Conservation (phyloP, 2,888 invertebrate genomes). For the Teleogryllus oceanicus region DNA sequence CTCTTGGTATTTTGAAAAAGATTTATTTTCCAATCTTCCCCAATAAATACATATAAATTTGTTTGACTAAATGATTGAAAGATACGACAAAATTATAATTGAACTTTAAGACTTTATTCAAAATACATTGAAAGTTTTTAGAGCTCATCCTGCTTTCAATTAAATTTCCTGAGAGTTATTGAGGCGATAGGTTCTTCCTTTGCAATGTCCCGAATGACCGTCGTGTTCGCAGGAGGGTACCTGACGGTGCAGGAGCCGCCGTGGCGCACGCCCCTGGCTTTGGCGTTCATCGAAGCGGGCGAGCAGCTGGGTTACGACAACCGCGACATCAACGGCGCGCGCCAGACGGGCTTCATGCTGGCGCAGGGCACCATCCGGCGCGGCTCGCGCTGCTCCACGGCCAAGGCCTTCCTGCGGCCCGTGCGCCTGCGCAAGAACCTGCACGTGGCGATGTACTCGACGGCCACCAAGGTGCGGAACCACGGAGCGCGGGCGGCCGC, state of each 20-base stretch:
- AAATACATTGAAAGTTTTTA: too few species aligned
- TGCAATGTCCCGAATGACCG: too few species aligned
- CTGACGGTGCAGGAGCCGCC: constrained; percentile 74
- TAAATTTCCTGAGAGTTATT: too few species aligned
- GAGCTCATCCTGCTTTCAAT: too few species aligned
- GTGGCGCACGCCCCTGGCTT: constrained; percentile 75
- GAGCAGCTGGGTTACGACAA: constrained; percentile 77
- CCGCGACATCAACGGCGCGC: constrained; percentile 76
- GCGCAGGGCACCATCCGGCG: constrained; percentile 80
- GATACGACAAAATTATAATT: too few species aligned
- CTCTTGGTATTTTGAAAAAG: too few species aligned
- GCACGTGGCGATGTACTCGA: constrained; percentile 73
- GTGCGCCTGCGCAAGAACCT: constrained; percentile 72
- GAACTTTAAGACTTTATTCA: too few species aligned
- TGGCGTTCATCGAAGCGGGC: constrained; percentile 80
- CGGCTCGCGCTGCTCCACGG: constrained; percentile 81
- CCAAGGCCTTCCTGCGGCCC: constrained; percentile 82
- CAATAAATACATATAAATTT: too few species aligned
- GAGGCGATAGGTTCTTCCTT: too few species aligned
- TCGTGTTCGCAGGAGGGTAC: constrained; percentile 60
- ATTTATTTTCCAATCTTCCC: too few species aligned
- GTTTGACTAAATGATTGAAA: too few species aligned
- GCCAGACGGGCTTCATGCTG: constrained; percentile 84
- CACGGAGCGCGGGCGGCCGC: constrained; percentile 47
- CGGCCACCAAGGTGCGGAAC: constrained; percentile 61